Evolutionary conservation across 2,113 vertebrate species (phyloP).

Genomic region (Colius striatus): DNA sequence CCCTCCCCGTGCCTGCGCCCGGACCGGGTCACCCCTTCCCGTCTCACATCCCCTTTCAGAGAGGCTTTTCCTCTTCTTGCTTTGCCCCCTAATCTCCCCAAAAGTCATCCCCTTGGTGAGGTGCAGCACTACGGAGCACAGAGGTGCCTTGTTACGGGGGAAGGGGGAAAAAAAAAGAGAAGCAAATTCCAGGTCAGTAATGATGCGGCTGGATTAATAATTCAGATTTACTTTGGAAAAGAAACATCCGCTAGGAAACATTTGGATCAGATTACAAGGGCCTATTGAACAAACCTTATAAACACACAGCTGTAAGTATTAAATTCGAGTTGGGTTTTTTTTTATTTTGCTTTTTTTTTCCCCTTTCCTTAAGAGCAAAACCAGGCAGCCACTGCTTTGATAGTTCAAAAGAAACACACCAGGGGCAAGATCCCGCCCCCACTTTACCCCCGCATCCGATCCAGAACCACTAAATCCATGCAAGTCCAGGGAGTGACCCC

Average conservation of each 20-base stretch:
- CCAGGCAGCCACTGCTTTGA: conserved; percentile 68
- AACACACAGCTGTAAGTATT: conserved; percentile 83
- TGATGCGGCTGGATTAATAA: conserved; percentile 83
- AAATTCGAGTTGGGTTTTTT: conserved; percentile 71
- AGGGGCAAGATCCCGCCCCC: conserved; percentile 53
- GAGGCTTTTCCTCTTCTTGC: background rate
- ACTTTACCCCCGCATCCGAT: conserved; percentile 49
- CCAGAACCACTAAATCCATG: conserved; percentile 47
- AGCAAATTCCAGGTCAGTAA: conserved; percentile 79
- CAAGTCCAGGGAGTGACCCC: conserved; percentile 36
- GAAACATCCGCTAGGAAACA: conserved; percentile 85
- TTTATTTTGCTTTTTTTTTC: background rate
- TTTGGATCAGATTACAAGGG: conserved; percentile 84
- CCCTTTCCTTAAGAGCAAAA: conserved; percentile 31
- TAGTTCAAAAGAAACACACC: conserved; percentile 70
- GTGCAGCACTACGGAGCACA: conserved; percentile 67
- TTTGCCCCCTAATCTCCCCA: background rate
- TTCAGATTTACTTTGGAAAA: conserved; percentile 83
- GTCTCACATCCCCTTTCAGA: background rate
- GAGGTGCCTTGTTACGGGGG: conserved; percentile 76
- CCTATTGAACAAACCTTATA: conserved; percentile 82
- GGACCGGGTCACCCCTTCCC: background rate
- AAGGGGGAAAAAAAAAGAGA: conserved; percentile 29
- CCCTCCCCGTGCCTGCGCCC: background rate
- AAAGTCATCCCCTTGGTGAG: background rate